Conservation (phyloP, 1,140 invertebrate genomes). For the Zaprionus ornatus region DNA sequence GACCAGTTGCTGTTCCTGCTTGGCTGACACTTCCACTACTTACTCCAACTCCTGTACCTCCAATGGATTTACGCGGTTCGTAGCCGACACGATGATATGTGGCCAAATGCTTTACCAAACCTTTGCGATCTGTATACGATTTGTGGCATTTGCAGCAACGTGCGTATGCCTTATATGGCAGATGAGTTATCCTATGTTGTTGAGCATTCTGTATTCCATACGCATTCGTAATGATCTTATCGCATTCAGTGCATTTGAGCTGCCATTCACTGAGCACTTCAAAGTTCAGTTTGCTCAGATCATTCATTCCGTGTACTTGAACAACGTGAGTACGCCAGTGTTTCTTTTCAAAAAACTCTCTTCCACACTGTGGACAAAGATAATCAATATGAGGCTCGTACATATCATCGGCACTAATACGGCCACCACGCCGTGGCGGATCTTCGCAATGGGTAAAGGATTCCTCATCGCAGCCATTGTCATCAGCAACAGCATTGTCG, state of each 20-base stretch:
- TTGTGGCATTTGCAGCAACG: conserved; percentile 74
- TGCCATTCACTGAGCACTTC: conserved; percentile 69
- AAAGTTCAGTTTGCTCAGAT: conserved; percentile 71
- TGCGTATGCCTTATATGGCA: conserved; percentile 74
- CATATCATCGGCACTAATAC: conserved; percentile 64
- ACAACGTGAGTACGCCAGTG: conserved; percentile 77
- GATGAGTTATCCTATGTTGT: conserved; percentile 75
- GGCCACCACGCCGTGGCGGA: conserved; percentile 55
- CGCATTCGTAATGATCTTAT: conserved; percentile 78
- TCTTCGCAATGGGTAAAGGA: conserved; percentile 48
- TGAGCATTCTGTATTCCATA: conserved; percentile 81
- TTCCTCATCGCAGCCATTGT: conserved; percentile 49
- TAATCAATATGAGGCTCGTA: conserved; percentile 78
- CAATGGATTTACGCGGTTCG: conserved; percentile 30
- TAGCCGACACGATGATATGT: conserved; percentile 67
- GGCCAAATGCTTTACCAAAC: conserved; percentile 73
- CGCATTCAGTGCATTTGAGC: conserved; percentile 71
- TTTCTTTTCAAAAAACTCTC: conserved; percentile 76
- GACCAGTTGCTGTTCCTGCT: neutral
- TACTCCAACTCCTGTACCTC: neutral
- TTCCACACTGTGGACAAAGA: conserved; percentile 74
- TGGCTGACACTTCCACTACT: neutral
- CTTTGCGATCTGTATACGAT: conserved; percentile 76
- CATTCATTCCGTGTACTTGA: conserved; percentile 68
- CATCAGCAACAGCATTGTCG: conserved; percentile 39